These are phyloP conservation scores for Mastigias papua DNA, from an alignment of 30 jellyfish, hydroid and myxozoan species.

Conservation along the genomic window DNA sequence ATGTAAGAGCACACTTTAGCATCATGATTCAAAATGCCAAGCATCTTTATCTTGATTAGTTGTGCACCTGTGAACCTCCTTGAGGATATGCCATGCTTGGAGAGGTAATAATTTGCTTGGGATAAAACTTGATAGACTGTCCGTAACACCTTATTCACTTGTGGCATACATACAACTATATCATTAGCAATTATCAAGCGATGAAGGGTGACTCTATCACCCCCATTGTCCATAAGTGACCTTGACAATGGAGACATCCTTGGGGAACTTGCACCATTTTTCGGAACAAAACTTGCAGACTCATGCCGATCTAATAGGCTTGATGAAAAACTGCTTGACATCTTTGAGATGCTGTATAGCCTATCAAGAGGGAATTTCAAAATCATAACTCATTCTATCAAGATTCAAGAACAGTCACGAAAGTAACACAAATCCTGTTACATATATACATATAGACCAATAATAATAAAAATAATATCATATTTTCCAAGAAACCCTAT, in stretches of 20 bases:
- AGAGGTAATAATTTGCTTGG: slow-evolving; percentile 96
- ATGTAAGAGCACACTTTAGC: slow-evolving; percentile 98
- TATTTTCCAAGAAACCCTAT: too few relatives aligned
- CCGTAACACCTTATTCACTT: slow-evolving; percentile 92
- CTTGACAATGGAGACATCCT: slow-evolving; percentile 38
- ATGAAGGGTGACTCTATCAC: slow-evolving; percentile 78
- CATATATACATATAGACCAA: too few relatives aligned
- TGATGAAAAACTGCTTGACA: slow-evolving; percentile 41
- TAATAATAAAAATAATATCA: too few relatives aligned
- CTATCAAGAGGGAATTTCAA: neutral
- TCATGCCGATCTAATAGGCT: slow-evolving; percentile 14
- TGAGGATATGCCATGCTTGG: slow-evolving; percentile 97
- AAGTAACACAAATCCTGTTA: too few relatives aligned
- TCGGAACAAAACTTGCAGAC: slow-evolving; percentile 50
- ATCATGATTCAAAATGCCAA: slow-evolving; percentile 94
- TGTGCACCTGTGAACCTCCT: slow-evolving; percentile 98
- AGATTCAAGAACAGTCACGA: neutral
- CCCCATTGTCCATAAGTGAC: slow-evolving; percentile 52
- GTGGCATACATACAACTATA: slow-evolving; percentile 98
- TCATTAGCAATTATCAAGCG: slow-evolving; percentile 91
- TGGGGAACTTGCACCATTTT: slow-evolving; percentile 51
- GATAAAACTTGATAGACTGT: slow-evolving; percentile 96
- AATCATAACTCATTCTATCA: neutral
- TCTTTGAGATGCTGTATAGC: neutral
- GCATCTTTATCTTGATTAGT: slow-evolving; percentile 93